phyloP scores from a whole-genome alignment of 2,888 invertebrate species.

The Heliconius cydno region DNA sequence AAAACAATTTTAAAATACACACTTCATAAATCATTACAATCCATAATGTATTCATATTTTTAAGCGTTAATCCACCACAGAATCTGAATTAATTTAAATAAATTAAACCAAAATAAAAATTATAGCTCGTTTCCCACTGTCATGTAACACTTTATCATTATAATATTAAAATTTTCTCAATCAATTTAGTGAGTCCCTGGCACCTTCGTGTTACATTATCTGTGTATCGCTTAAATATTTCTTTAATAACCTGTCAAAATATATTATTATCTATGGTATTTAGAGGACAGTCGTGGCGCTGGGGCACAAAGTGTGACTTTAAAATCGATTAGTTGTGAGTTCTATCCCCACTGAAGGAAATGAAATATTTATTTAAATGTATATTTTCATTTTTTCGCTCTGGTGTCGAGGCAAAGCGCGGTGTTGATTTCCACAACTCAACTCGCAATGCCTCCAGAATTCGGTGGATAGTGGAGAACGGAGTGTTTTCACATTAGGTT shows the following conservation, averaged over 20 bases:
- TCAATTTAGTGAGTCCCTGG: constrained; percentile 3
- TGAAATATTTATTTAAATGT: too few relatives aligned
- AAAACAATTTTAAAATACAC: background rate
- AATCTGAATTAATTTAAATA: constrained; percentile 25
- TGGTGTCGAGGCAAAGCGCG: too few relatives aligned
- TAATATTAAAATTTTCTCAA: constrained; percentile 29
- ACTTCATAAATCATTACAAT: background rate
- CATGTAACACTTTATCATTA: constrained; percentile 25
- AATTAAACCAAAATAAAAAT: constrained; percentile 19
- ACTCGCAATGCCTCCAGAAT: too few relatives aligned
- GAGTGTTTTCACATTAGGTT: too few relatives aligned
- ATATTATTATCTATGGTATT: constrained; percentile 27
- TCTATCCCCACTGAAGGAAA: too few relatives aligned
- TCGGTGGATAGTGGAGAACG: too few relatives aligned
- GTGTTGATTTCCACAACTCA: too few relatives aligned
- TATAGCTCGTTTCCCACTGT: constrained; percentile 26
- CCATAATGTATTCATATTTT: background rate
- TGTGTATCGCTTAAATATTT: constrained; percentile 5
- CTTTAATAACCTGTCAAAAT: constrained; percentile 36
- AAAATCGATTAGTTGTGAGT: too few relatives aligned
- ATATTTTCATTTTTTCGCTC: too few relatives aligned
- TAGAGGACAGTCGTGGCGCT: too few relatives aligned
- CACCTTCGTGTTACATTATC: constrained; percentile 22
- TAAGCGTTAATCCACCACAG: background rate
- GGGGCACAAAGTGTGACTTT: too few relatives aligned